Conservation (phyloP, 2,888 invertebrate species). For the Lycophotia porphyrea region DNA sequence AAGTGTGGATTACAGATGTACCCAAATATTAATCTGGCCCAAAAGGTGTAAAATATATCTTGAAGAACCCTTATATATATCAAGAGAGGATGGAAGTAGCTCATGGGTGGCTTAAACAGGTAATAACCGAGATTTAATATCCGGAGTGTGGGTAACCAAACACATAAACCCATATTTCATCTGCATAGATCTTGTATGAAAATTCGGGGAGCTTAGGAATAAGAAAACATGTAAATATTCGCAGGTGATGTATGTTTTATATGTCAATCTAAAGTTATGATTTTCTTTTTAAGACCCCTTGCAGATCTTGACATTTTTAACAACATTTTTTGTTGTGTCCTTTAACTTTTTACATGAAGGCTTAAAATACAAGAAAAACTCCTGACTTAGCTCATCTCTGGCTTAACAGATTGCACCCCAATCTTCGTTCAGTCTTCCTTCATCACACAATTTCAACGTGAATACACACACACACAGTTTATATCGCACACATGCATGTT, state of each 20-base stretch:
- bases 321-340: too few species aligned
- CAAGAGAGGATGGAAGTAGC: constrained; percentile 45
- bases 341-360: neutral
- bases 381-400: neutral
- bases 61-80: constrained; percentile 50
- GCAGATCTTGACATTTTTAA: too few species aligned
- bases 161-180: constrained; percentile 37
- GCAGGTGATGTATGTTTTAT: constrained; percentile 11
- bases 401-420: neutral
- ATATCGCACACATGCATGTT: neutral
- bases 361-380: neutral
- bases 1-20: constrained; percentile 10
- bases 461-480: too few species aligned
- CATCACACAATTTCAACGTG: neutral
- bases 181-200: constrained; percentile 26
- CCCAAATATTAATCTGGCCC: constrained; percentile 29
- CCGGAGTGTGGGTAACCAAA: constrained; percentile 51
- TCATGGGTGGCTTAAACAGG: constrained; percentile 54
- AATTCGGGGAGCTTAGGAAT: constrained; percentile 12
- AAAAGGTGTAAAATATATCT: constrained; percentile 43
- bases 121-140: constrained; percentile 65
- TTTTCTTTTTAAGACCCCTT: constrained; percentile 2
- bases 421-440: neutral
- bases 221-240: neutral
- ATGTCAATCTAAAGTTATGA: constrained; percentile 9